phyloP scores from a whole-genome alignment of 2,113 vertebrate genomes.

The Ochotona curzoniae region DNA sequence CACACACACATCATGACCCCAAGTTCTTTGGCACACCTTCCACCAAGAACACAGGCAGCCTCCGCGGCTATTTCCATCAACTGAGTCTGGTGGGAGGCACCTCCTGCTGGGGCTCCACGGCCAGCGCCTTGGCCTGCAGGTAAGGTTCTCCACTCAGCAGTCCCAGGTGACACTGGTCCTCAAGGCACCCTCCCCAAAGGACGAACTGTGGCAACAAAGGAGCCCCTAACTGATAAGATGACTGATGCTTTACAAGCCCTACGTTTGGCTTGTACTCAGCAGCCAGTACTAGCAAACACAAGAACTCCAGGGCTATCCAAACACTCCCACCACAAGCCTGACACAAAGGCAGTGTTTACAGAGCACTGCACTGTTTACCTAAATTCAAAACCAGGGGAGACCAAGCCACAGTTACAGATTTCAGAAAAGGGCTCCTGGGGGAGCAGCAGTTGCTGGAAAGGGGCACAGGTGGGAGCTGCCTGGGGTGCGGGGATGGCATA shows the following conservation, averaged over 20 bases:
- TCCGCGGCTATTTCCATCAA: neutral
- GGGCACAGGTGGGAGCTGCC: neutral
- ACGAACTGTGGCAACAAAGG: neutral
- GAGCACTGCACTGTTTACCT: neutral
- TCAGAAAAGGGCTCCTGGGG: neutral
- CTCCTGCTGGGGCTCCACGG: neutral
- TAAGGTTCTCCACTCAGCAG: neutral
- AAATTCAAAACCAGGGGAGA: neutral
- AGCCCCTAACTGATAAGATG: neutral
- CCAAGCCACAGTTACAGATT: neutral
- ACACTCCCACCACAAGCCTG: neutral
- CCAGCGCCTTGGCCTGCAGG: neutral
- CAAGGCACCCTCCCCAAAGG: neutral
- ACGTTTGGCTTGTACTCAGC: neutral
- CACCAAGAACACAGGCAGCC: neutral
- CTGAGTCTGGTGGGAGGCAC: fast-evolving
- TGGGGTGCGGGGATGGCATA: neutral
- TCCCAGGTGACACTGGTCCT: neutral
- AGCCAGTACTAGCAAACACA: neutral
- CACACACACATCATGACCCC: neutral
- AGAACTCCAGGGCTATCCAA: neutral
- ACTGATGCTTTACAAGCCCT: neutral
- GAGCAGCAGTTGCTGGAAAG: neutral
- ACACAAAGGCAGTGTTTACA: neutral
- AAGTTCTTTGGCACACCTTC: neutral